Base-by-base conservation (phyloP, 2,113 vertebrate genomes). In the Phasianus colchicus region DNA sequence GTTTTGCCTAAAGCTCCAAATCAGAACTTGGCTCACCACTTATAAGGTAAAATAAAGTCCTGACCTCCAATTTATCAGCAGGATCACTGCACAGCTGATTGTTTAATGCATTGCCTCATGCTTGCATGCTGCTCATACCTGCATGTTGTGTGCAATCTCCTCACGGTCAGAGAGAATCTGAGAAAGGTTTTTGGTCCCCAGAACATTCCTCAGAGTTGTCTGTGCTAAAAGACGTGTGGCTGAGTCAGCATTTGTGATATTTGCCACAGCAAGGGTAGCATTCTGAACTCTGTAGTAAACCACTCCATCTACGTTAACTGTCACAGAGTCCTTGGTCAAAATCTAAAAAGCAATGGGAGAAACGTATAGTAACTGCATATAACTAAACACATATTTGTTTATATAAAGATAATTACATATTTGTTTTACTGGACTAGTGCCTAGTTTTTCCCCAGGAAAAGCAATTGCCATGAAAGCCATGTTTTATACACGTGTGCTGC, bases 241-340 rank as follows among this genome's bases (percentile, higher is more conserved):
- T 0, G 99, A 98, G 83, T 99, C 99, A 0, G 98, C 99, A 0
- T 99, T 99, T 34, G 99, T 99, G 98, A 99, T 98, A 77, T 99
- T 99, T 5, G 98, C 98, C 42, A 99, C 99, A 0, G 99, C 99
- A 71, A 99, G 97, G 38, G 98, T 99, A 25, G 99, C 99, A 0
- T 99, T 99, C 96, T 99, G 98, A 15, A 99, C 99, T 0, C 98
- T 98, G 98, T 99, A 99, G 90, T 99, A 99, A 77, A 99, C 99
- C 95, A 99, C 99, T 1, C 99, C 99, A 0, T 99, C 99, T 60
- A 99, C 99, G 0, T 98, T 99, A 34, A 99, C 60, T 0, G 99
- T 99, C 97, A 99, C 99, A 0, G 99, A 99, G 89, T 99, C 99
- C 96, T 99, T 99, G 24, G 99, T 99, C 96, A 99, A 94, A 84